These are phyloP conservation scores for Oscheius sp. DNA, from an alignment of 2,888 invertebrate species.

Conservation along the genomic window DNA sequence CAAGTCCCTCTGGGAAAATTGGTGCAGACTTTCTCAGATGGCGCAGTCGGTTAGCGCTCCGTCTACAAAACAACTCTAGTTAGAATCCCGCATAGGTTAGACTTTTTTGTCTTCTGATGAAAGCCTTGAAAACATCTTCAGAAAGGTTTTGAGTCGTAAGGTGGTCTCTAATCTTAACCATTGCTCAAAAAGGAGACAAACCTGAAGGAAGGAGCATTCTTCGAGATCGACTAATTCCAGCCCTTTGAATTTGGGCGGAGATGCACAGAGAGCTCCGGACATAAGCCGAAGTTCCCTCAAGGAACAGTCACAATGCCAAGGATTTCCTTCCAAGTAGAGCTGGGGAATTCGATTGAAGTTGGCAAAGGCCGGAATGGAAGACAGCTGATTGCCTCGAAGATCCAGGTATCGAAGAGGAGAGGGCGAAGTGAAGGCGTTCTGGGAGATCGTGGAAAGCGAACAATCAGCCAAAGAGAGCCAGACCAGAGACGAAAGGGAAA, in stretches of 20 bases:
- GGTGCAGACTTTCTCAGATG: no score
- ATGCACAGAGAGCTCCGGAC: conserved; percentile 43
- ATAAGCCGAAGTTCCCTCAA: conserved; percentile 39
- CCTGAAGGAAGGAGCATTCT: conserved; percentile 46
- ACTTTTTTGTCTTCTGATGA: no score
- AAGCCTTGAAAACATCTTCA: no score
- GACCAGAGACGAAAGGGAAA: conserved; percentile 47
- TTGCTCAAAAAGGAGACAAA: neutral
- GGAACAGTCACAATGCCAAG: conserved; percentile 58
- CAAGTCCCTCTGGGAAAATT: no score
- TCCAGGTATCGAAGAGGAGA: conserved; percentile 49
- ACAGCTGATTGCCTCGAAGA: conserved; percentile 48
- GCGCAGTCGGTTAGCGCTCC: no score
- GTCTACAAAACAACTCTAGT: no score
- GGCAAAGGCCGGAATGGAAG: conserved; percentile 8
- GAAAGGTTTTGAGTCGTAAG: no score
- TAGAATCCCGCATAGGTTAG: no score
- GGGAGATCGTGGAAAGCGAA: conserved; percentile 45
- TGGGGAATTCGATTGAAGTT: conserved; percentile 26
- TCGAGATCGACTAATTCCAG: conserved; percentile 33
- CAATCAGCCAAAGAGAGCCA: conserved; percentile 51
- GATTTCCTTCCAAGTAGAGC: conserved; percentile 47
- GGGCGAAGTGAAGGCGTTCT: conserved; percentile 50
- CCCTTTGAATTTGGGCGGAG: conserved; percentile 46
- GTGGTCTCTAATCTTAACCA: no score